Conservation (phyloP, 2,888 invertebrate genomes). For the Melanostoma scalare region DNA sequence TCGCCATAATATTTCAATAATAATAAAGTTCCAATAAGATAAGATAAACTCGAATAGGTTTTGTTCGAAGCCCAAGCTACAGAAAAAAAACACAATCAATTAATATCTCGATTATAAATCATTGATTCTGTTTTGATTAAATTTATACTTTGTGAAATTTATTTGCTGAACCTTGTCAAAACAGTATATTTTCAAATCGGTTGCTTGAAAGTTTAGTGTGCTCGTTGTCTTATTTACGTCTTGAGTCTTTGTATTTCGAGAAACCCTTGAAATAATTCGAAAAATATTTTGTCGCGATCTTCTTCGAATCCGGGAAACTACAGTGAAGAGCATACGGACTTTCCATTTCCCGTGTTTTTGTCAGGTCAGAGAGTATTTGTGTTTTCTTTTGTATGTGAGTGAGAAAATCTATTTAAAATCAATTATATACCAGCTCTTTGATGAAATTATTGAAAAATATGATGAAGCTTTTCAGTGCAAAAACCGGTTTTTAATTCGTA, state of each 20-base stretch:
- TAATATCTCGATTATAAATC: slow-evolving; percentile 12
- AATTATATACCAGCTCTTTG: background rate
- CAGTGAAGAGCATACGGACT: slow-evolving; percentile 50
- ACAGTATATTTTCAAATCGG: background rate
- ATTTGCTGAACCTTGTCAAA: background rate
- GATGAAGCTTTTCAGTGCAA: background rate
- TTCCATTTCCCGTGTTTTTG: slow-evolving; percentile 46
- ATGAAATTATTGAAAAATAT: background rate
- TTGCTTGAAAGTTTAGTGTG: background rate
- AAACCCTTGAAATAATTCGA: too few relatives aligned
- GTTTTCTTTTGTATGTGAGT: too few relatives aligned
- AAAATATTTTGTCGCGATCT: background rate
- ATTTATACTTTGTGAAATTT: background rate
- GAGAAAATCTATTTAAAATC: background rate
- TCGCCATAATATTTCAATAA: slow-evolving; percentile 43
- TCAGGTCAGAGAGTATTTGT: background rate
- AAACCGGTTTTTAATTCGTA: slow-evolving; percentile 18
- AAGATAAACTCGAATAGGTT: slow-evolving; percentile 49
- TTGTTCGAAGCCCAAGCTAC: slow-evolving; percentile 11
- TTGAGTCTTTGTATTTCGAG: too few relatives aligned
- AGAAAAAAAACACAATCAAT: slow-evolving; percentile 8
- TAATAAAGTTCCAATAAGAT: slow-evolving; percentile 59
- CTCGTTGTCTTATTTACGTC: background rate
- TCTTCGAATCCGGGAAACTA: slow-evolving; percentile 44
- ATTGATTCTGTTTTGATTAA: slow-evolving; percentile 10